A percentile compares a stretch with the other conserved stretches of the same genome.
Conservation (phyloP, 2,113 vertebrate genomes). For the Empidonax traillii region DNA sequence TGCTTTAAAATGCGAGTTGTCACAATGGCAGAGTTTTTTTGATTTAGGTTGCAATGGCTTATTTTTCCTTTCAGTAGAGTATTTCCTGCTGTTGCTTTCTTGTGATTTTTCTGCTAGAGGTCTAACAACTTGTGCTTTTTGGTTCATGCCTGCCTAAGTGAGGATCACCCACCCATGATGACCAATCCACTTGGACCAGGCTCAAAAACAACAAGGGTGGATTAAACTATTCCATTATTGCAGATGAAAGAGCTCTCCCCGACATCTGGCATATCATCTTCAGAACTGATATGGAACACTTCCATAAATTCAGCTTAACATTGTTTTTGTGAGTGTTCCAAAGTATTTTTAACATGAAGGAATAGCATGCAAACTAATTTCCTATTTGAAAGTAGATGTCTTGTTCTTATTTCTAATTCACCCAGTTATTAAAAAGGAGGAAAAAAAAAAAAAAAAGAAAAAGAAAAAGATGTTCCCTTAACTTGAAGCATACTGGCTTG, state of each 20-base stretch:
- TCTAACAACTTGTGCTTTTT: constrained; percentile 59
- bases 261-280: constrained; percentile 64
- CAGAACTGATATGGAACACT: constrained; percentile 60
- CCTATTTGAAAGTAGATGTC: constrained; percentile 63
- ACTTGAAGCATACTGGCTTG: constrained; percentile 50
- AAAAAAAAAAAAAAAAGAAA: background rate
- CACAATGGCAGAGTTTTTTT: background rate
- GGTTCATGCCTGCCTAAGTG: constrained; percentile 59
- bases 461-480: constrained; percentile 22
- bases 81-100: constrained; percentile 57
- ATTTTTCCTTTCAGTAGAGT: constrained; percentile 41
- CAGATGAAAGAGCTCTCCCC: constrained; percentile 64
- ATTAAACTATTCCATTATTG: constrained; percentile 69
- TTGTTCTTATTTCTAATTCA: constrained; percentile 59
- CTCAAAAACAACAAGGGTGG: constrained; percentile 73
- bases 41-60: constrained; percentile 33
- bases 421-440: constrained; percentile 36
- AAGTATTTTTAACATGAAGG: constrained; percentile 69
- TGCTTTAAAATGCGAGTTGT: background rate
- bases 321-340: constrained; percentile 66
- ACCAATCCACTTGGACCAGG: constrained; percentile 62
- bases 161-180: constrained; percentile 72
- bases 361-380: constrained; percentile 64
- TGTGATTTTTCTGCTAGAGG: constrained; percentile 52
- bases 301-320: constrained; percentile 56